phyloP scores from a whole-genome alignment of 2,113 vertebrate genomes.

The Labeo rohita region DNA sequence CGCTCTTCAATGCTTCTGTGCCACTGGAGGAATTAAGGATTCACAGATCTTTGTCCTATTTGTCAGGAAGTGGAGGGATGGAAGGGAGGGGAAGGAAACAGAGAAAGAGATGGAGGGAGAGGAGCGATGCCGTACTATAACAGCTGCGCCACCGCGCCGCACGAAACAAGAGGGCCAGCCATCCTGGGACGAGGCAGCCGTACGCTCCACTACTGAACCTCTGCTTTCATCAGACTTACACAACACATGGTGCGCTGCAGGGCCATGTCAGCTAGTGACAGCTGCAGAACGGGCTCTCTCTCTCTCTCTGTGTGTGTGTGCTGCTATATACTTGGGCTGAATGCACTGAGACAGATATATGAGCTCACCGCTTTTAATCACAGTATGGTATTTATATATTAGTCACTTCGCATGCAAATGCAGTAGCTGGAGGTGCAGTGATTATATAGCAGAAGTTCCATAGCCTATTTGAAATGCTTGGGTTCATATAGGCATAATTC shows the following conservation, averaged over 20 bases:
- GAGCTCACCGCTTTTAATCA: conserved; percentile 31
- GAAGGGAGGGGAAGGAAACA: conserved; percentile 21
- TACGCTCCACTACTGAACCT: conserved; percentile 47
- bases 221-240: conserved; percentile 51
- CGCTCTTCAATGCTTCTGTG: conserved; percentile 71
- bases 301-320: background rate
- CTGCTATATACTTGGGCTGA: background rate
- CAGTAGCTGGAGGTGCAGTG: conserved; percentile 1
- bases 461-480: background rate
- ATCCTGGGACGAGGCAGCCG: conserved; percentile 45
- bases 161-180: conserved; percentile 41
- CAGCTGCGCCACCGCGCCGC: conserved; percentile 52
- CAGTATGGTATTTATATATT: conserved; percentile 24
- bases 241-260: conserved; percentile 58
- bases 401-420: background rate
- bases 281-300: conserved; percentile 47
- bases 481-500: background rate
- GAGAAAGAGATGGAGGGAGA: conserved; percentile 26
- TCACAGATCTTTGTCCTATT: conserved; percentile 66
- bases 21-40: conserved; percentile 73
- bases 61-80: conserved; percentile 17
- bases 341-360: conserved; percentile 18
- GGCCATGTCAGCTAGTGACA: conserved; percentile 51
- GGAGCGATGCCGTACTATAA: conserved; percentile 33
- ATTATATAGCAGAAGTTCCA: background rate